Evolutionary conservation across 2,888 invertebrate species (phyloP), one percentile per base, ranked within the genome.

Genomic region (Bruchidius siliquastri): DNA sequence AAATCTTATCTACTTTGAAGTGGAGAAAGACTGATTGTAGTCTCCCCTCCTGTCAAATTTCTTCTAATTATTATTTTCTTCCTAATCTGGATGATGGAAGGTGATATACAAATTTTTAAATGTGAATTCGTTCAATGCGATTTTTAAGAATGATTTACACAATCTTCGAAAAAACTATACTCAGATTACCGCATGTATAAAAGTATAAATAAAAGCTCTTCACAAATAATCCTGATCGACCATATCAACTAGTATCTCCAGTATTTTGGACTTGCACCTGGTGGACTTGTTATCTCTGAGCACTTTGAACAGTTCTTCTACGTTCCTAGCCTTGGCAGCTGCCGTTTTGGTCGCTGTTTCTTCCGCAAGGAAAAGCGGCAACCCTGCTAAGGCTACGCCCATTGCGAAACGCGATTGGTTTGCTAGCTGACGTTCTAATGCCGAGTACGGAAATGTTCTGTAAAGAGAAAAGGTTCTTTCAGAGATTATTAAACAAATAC

Each of bases 261-360:
- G 73, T 76, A 80, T 80, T 68, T 75, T 72, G 74, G 79, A 79
- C 72, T 80, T 80, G 72, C 79, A 80, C 68, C 74, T 77, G 76
- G 78, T 77, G 4, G 75, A 77, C 72, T 80, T 80, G 22, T 74
- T 74, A 22, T 71, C 68, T 26, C 72, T 70, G 6, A 74, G 67
- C 21, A 75, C 75, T 21, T 74, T 73, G 10, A 78, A 76, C 69
- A 75, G 76, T 21, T 74, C 70, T 20, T 75, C 20, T 68, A 79
- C 74, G 21, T 69, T 72, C 70, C 22, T 26, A 68, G 22, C 67
- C 68, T 73, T 68, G 73, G 67, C 30, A 21, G 67, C 49, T 22
- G 68, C 26, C 20, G 70, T 67, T 66, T 68, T 26, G 21, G 67
- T 66, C 10, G 20, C 18, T 49, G 22, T 8, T 18, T 67, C 74